Evolutionary conservation across 2,113 vertebrate genomes (phyloP), one percentile per base, ranked within the genome.

Genomic region (Myotis yumanensis): DNA sequence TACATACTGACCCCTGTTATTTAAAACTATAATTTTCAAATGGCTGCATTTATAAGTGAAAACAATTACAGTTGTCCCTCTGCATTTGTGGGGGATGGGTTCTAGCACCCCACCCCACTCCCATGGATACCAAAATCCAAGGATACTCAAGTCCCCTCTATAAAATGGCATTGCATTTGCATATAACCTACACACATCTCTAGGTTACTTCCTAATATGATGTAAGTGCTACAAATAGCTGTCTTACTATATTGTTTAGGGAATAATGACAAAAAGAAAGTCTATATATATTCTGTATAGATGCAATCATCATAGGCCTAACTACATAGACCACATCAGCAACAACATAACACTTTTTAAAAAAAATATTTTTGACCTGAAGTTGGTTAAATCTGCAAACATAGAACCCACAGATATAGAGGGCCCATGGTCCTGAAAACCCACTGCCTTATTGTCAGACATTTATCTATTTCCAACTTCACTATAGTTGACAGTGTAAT

Each of bases 1-100:
- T 46, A 66, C 2, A 66, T 10, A 25, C 23, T 77, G 35, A 11
- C 76, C 86, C 28, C 28, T 82, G 28, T 81, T 69, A 87, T 64
- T 72, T 62, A 69, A 95, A 93, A 73, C 40, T 51, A 54, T 46
- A 40, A 52, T 86, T 94, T 95, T 95, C 37, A 73, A 59, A 91
- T n/a, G n/a, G 40, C 22, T 91, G 52, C 37, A 51, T 10, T 83
- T 46, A 69, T 3, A 20, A 51, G n/a, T 43, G 52, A 96, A 75
- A 11, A 52, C 4, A 25, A 20, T 89, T 52, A 83, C 25, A 43
- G 25, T 30, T 10, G 28, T 43, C 37, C 37, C 28, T 46, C 80
- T 82, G 37, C 40, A 43, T 64, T 82, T 16, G 0, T 20, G 28
- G 57, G 37, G 11, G 62, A 32, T 32, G 32, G 62, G 28, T 15